Percentiles rank a stretch among this genome's conserved stretches.
phyloP scores from a whole-genome alignment of 2,797 vertebrate genomes.

The Glossophaga mutica region DNA sequence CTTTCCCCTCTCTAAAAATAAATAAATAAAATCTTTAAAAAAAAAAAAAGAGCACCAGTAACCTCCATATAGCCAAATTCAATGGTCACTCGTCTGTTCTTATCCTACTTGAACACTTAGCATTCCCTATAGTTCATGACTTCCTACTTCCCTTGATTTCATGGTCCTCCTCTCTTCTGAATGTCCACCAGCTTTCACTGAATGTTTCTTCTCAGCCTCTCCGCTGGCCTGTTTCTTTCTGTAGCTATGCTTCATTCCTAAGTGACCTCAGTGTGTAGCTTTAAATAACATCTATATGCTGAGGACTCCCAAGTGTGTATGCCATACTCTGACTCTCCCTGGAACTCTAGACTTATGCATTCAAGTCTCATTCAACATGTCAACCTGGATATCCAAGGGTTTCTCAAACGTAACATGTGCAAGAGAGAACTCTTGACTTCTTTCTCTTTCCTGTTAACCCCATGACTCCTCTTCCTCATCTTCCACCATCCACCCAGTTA shows the following conservation, averaged over 20 bases:
- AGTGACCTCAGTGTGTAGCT: not conserved
- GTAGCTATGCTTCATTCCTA: too few relatives aligned
- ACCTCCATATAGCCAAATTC: not conserved
- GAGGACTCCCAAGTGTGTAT: not conserved
- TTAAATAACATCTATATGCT: not conserved
- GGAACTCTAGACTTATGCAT: not conserved
- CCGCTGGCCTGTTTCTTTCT: not conserved
- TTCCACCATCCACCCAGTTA: not conserved
- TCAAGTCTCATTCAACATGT: not conserved
- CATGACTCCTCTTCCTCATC: not conserved
- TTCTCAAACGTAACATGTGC: not conserved
- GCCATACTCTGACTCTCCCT: not conserved
- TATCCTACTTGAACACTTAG: not conserved
- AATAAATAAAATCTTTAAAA: too few relatives aligned
- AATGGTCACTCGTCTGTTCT: not conserved
- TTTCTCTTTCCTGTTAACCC: not conserved
- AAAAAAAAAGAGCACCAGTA: not conserved
- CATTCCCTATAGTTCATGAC: not conserved
- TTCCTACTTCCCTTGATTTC: not conserved
- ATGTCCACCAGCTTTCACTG: not conserved
- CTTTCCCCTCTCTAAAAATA: too few relatives aligned
- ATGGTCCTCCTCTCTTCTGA: not conserved
- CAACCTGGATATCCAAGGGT: not conserved
- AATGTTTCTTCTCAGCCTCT: not conserved
- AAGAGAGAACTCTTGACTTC: not conserved